Percentiles rank a stretch among this genome's conserved stretches.
These are phyloP conservation scores for Brevimyrus niger DNA, from an alignment of 2,113 vertebrate species.

Conservation along the genomic window DNA sequence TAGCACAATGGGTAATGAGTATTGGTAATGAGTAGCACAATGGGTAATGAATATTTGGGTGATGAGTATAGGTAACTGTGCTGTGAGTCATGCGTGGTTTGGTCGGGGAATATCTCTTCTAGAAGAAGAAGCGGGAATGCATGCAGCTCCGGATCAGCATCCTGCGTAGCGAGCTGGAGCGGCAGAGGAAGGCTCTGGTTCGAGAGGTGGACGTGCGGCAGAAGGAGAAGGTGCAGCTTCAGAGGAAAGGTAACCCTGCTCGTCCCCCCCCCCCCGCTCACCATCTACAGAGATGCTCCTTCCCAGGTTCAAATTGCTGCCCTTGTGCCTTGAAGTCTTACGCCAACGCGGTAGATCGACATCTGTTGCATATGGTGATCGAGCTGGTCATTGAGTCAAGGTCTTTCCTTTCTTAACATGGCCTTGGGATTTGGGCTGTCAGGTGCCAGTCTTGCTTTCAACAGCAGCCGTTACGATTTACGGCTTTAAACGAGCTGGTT, in stretches of 20 bases:
- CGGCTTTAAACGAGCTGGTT: background rate
- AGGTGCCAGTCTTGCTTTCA: background rate
- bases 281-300: background rate
- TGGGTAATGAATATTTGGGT: too few relatives aligned
- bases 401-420: background rate
- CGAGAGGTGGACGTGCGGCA: conserved; percentile 74
- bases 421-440: background rate
- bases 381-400: background rate
- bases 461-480: background rate
- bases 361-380: background rate
- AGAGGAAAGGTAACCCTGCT: conserved; percentile 68
- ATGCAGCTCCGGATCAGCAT: conserved; percentile 85
- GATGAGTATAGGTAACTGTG: conserved; percentile 13
- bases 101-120: conserved; percentile 23
- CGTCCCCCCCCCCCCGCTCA: background rate
- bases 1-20: background rate
- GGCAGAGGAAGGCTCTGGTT: conserved; percentile 81
- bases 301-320: background rate
- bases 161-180: conserved; percentile 82
- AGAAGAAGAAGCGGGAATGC: conserved; percentile 94
- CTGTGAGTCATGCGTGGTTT: conserved; percentile 10
- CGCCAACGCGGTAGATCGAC: background rate
- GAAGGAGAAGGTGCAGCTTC: conserved; percentile 69
- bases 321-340: background rate
- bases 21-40: conserved; percentile 24